Base-by-base conservation (phyloP, 2,797 vertebrate species). In the Channallabes apus region DNA sequence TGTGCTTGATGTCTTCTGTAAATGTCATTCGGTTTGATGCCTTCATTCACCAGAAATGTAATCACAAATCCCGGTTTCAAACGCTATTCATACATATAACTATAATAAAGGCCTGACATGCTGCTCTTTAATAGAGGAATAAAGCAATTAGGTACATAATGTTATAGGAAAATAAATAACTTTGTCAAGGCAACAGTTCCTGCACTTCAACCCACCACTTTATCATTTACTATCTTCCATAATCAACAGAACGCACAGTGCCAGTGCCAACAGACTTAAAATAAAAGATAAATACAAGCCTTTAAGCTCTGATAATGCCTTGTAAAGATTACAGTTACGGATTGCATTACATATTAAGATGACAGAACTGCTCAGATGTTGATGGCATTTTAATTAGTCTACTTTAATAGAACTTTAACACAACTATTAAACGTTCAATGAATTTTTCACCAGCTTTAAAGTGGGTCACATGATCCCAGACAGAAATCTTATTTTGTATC, bases 271-370 rank as follows among this genome's bases (percentile, higher is more conserved):
- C 17, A 77, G 54, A 32, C 18, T 58, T 22, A 61, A 78, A 78
- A 78, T 38, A 61, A 61, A 41, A 62, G 75, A 78, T 78, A 61
- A 78, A 61, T 14, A 61, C 56, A 38, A n/a, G 76, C 29, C 8
- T 62, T 38, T 62, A 38, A 61, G 32, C 58, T 35, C 32, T 38
- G 58, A 35, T 77, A 59, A 61, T 15, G 29, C 29, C 56, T 59
- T 59, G 56, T 78, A 24, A 59, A 35, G 29, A 61, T 14, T 8
- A 20, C 32, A 14, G 72, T 76, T 29, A 56, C 20, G 51, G 51
- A 56, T 29, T 56, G n/a, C 56, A 20, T 29, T 29, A 11, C 27
- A 12, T 29, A 56, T 56, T 5, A 56, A 54, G 51, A 20, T 56
- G 51, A 35, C 27, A 32, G 27, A 77, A 77, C 15, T 58, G 18